These are phyloP conservation scores for Mesorhabditis spiculigera DNA, from an alignment of 2,888 invertebrate species.

Conservation along the genomic window DNA sequence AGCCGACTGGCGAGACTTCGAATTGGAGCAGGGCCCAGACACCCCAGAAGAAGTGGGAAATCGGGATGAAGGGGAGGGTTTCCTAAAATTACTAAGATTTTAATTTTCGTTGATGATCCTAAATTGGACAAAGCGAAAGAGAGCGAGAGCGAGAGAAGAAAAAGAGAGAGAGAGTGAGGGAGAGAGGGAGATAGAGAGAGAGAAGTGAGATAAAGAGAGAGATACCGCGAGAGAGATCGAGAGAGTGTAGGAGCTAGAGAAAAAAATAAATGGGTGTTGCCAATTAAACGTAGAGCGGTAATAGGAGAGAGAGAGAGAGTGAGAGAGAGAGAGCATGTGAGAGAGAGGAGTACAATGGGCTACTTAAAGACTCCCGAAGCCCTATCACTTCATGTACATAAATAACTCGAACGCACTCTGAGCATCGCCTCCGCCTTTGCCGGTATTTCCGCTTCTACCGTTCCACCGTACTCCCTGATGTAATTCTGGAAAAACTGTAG, in stretches of 20 bases:
- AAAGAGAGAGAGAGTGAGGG: constrained; percentile 15
- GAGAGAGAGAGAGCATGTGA: no score
- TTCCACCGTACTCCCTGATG: constrained; percentile 33
- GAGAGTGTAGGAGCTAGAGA: no score
- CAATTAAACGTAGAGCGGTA: no score
- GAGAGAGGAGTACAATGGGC: no score
- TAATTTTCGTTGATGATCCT: neutral
- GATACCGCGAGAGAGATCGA: no score
- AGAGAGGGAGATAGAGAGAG: no score
- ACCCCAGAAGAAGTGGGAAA: constrained; percentile 88
- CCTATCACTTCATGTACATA: neutral
- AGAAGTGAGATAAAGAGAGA: no score
- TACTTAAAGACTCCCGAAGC: neutral
- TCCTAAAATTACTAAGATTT: constrained; percentile 66
- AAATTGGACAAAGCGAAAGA: no score
- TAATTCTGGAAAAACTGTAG: constrained; percentile 43
- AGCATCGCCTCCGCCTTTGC: constrained; percentile 30
- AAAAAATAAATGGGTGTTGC: no score
- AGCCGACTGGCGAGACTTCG: constrained; percentile 56
- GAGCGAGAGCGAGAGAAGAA: no score
- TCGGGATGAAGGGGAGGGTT: constrained; percentile 78
- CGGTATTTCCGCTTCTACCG: constrained; percentile 27
- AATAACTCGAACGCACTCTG: constrained; percentile 9
- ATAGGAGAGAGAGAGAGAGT: no score
- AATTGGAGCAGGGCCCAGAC: constrained; percentile 71